Conservation (phyloP, 2,797 vertebrate genomes). For the Phyllotis vaccarum region DNA sequence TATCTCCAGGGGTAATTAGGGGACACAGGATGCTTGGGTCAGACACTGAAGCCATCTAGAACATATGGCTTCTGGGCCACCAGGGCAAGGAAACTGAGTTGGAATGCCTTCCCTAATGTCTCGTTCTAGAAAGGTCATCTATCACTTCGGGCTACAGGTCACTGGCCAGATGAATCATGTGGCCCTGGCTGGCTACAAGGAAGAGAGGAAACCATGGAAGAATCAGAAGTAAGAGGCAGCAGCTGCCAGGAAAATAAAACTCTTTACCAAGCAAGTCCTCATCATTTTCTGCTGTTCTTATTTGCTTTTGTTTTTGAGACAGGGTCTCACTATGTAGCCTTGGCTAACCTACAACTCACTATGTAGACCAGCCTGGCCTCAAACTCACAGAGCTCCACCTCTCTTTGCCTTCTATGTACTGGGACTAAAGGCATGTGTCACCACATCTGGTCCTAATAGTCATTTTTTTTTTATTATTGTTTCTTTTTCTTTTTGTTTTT, state of each 20-base stretch:
- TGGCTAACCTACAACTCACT: neutral
- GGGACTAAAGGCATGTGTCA: neutral
- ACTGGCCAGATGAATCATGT: neutral
- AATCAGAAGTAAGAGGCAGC: neutral
- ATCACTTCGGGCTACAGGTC: neutral
- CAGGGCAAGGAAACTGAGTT: neutral
- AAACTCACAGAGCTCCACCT: neutral
- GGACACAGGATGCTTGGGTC: conserved; percentile 16
- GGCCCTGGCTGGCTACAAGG: neutral
- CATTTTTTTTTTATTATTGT: neutral
- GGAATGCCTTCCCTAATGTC: neutral
- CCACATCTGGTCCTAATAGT: neutral
- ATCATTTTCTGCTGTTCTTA: neutral
- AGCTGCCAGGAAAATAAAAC: neutral
- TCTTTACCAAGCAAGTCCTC: conserved; percentile 9
- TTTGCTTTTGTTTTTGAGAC: neutral
- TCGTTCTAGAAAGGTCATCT: neutral
- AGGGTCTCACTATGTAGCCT: neutral
- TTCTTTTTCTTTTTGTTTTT: neutral
- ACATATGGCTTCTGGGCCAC: conserved; percentile 17
- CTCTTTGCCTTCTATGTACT: neutral
- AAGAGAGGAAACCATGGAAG: neutral
- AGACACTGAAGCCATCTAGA: neutral
- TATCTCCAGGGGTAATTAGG: neutral
- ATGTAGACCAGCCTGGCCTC: neutral